These are phyloP conservation scores for Elephas maximus DNA, from an alignment of 2,113 vertebrate genomes.

Conservation along the genomic window DNA sequence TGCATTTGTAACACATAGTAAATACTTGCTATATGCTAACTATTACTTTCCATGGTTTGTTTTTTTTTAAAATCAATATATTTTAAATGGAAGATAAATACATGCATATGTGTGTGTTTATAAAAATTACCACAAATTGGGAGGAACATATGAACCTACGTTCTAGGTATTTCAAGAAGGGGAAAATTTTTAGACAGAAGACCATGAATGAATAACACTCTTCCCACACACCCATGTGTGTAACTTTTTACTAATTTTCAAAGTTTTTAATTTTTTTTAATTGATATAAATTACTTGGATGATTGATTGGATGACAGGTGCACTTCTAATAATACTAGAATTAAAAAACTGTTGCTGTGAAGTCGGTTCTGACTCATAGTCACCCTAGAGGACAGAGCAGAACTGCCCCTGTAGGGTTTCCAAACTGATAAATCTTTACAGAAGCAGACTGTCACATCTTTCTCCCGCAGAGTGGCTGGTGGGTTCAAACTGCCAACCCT, in stretches of 20 bases:
- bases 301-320: neutral
- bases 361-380: neutral
- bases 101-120: neutral
- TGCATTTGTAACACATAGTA: neutral
- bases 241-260: neutral
- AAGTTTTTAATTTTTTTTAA: neutral
- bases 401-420: neutral
- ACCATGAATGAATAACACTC: neutral
- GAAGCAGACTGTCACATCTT: neutral
- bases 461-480: too few relatives aligned
- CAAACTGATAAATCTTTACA: neutral
- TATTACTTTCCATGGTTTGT: neutral
- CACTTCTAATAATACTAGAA: conserved; percentile 15
- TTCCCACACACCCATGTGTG: neutral
- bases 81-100: neutral
- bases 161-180: neutral
- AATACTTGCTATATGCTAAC: neutral
- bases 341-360: neutral
- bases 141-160: neutral
- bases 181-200: neutral
- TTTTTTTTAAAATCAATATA: neutral
- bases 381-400: too few relatives aligned
- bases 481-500: too few relatives aligned
- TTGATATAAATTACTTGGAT: neutral
- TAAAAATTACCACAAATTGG: neutral